Evolutionary conservation across 2,888 invertebrate species (phyloP).

Genomic region (Lumbricus terrestris): DNA sequence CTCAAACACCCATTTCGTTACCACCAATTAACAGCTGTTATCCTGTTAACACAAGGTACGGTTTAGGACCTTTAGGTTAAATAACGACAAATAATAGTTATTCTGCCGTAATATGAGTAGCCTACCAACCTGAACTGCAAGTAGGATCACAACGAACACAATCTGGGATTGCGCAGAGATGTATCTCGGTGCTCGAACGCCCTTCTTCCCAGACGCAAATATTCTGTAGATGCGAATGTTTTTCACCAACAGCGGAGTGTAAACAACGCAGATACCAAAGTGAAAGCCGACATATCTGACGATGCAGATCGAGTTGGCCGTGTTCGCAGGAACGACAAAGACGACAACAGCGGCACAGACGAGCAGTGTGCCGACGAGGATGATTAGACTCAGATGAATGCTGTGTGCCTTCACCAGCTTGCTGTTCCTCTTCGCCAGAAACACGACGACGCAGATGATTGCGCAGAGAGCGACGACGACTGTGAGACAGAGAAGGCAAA

Average conservation of each 20-base stretch:
- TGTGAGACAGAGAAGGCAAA: background rate
- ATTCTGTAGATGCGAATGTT: slow-evolving; percentile 42
- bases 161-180: background rate
- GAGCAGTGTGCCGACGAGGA: background rate
- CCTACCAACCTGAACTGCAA: background rate
- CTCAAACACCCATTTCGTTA: too few relatives aligned
- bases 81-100: too few relatives aligned
- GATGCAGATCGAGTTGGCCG: background rate
- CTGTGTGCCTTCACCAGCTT: slow-evolving; percentile 25
- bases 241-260: slow-evolving; percentile 42
- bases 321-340: background rate
- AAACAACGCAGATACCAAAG: slow-evolving; percentile 39
- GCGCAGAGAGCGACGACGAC: background rate
- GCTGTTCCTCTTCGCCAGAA: background rate
- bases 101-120: too few relatives aligned
- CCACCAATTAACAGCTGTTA: too few relatives aligned
- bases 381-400: slow-evolving; percentile 15
- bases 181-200: background rate
- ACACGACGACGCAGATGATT: background rate
- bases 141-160: background rate
- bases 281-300: slow-evolving; percentile 34
- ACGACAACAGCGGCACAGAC: background rate
- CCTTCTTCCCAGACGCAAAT: slow-evolving; percentile 36
- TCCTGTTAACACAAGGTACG: too few relatives aligned
- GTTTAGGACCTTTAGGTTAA: too few relatives aligned